These are phyloP conservation scores for Cryptus armator DNA, from an alignment of 2,888 invertebrate genomes.

Conservation along the genomic window DNA sequence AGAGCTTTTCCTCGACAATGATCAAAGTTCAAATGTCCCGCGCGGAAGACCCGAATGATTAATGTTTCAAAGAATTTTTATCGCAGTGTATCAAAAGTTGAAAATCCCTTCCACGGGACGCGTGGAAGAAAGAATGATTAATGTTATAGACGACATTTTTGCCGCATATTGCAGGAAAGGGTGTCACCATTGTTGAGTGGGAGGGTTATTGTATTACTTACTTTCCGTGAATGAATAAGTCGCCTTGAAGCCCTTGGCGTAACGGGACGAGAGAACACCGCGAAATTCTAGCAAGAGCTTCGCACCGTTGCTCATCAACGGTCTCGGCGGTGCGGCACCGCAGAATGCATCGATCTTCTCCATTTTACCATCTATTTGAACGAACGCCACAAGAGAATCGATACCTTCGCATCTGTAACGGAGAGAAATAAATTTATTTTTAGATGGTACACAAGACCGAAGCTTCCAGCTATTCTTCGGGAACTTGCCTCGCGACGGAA, in stretches of 20 bases:
- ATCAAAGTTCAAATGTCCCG: constrained; percentile 59
- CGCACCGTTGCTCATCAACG: constrained; percentile 97
- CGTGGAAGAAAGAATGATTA: constrained; percentile 8
- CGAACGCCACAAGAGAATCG: constrained; percentile 93
- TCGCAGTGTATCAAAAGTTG: constrained; percentile 23
- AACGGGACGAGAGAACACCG: constrained; percentile 91
- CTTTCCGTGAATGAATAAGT: constrained; percentile 96
- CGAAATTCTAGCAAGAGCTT: constrained; percentile 94
- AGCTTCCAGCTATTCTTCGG: not conserved
- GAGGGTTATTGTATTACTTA: constrained; percentile 86
- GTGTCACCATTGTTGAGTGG: not conserved
- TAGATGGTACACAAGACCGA: not conserved
- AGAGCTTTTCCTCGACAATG: constrained; percentile 40
- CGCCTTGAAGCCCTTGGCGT: constrained; percentile 94
- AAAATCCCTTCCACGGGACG: not conserved
- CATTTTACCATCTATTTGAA: constrained; percentile 93
- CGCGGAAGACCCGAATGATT: constrained; percentile 51
- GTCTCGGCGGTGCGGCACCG: constrained; percentile 91
- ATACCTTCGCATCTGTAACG: constrained; percentile 91
- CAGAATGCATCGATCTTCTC: constrained; percentile 96
- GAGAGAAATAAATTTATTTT: not conserved
- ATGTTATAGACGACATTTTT: not conserved
- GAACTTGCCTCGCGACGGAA: not conserved
- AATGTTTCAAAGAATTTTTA: constrained; percentile 60
- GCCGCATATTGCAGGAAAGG: not conserved